phyloP scores from a whole-genome alignment of 2,797 vertebrate species.

The Acipenser transmontanus region DNA sequence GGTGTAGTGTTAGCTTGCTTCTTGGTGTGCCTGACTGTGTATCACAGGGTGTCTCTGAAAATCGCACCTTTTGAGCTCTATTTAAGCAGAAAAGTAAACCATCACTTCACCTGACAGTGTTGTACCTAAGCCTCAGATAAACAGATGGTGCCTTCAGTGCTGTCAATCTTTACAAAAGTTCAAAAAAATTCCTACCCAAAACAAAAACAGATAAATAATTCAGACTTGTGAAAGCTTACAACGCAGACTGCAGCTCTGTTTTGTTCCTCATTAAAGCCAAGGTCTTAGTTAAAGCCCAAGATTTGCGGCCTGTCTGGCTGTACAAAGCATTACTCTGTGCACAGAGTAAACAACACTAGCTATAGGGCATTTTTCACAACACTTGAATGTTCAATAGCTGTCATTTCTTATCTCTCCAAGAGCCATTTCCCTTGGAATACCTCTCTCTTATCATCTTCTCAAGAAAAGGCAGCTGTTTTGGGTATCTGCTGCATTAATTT shows the following conservation, averaged over 20 bases:
- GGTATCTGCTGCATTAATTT: not conserved
- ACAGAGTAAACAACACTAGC: constrained; percentile 11
- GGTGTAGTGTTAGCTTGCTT: too few relatives aligned
- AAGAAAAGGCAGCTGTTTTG: not conserved
- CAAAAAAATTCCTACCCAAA: not conserved
- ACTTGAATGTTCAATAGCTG: constrained; percentile 22
- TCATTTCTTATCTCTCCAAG: constrained; percentile 14
- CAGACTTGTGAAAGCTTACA: not conserved
- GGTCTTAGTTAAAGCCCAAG: not conserved
- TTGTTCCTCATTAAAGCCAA: not conserved
- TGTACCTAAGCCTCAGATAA: not conserved
- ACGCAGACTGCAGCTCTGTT: not conserved
- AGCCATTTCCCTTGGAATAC: not conserved
- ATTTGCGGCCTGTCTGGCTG: constrained; percentile 2
- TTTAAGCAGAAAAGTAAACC: too few relatives aligned
- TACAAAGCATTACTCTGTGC: not conserved
- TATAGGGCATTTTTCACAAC: constrained; percentile 21
- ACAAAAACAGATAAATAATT: not conserved
- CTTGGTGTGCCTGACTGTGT: too few relatives aligned
- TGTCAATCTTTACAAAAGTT: too few relatives aligned
- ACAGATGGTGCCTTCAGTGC: not conserved
- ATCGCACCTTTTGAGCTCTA: too few relatives aligned
- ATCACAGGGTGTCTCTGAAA: too few relatives aligned
- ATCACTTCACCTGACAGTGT: not conserved
- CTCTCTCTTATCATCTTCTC: not conserved